Evolutionary conservation across 2,113 vertebrate genomes (phyloP).

Genomic region (Jaculus jaculus): DNA sequence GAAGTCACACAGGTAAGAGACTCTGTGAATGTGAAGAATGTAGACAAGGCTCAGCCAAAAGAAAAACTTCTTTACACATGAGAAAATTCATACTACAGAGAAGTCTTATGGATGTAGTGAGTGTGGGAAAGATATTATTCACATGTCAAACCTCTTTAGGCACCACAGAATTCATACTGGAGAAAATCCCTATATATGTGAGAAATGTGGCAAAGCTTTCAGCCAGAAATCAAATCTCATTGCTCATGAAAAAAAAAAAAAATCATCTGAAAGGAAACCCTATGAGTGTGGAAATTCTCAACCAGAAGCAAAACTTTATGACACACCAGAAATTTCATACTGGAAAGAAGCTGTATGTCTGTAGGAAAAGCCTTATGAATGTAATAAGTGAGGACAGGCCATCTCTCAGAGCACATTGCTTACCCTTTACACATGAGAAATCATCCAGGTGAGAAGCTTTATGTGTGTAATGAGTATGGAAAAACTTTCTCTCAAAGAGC

Average conservation of each 20-base stretch:
- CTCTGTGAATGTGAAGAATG: conserved; percentile 75
- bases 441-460: conserved; percentile 77
- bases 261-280: conserved; percentile 79
- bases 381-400: conserved; percentile 72
- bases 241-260: conserved; percentile 76
- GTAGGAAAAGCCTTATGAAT: too few relatives aligned
- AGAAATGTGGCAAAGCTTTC: conserved; percentile 79
- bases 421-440: conserved; percentile 76
- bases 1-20: conserved; percentile 75
- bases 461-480: conserved; percentile 79
- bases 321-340: conserved; percentile 79
- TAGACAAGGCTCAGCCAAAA: conserved; percentile 78
- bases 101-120: conserved; percentile 78
- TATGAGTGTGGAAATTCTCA: conserved; percentile 79
- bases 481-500: conserved; percentile 80
- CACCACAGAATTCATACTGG: conserved; percentile 79
- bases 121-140: conserved; percentile 78
- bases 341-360: conserved; percentile 77
- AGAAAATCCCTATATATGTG: conserved; percentile 78
- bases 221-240: conserved; percentile 79
- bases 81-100: conserved; percentile 77
- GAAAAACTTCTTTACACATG: conserved; percentile 76
- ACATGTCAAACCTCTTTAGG: conserved; percentile 77
- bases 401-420: conserved; percentile 76
- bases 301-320: conserved; percentile 78